Conservation (phyloP, 2,888 invertebrate genomes). For the Lasius platythorax region DNA sequence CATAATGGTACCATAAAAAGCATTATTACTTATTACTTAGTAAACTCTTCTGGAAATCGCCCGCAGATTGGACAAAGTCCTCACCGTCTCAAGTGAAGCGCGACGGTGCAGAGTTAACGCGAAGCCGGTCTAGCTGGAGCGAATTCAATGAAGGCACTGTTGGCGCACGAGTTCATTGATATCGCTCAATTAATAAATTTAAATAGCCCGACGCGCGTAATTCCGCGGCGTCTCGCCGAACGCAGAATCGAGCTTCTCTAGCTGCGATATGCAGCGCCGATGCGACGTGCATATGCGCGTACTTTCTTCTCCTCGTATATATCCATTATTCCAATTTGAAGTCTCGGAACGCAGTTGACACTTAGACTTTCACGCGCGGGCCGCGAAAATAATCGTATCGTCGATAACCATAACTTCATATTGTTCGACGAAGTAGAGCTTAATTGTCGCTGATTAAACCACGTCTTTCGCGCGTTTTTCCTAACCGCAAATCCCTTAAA, state of each 20-base stretch:
- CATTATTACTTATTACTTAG: background rate
- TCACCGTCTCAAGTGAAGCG: constrained; percentile 39
- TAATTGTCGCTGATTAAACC: background rate
- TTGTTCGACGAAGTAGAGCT: background rate
- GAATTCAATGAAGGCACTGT: constrained; percentile 85
- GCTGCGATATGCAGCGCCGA: constrained; percentile 21
- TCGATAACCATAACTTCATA: background rate
- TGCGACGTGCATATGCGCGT: background rate
- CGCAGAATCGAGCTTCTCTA: constrained; percentile 47
- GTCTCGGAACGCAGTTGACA: constrained; percentile 32
- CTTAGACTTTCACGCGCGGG: constrained; percentile 48
- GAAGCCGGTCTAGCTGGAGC: constrained; percentile 65
- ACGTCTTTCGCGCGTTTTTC: background rate
- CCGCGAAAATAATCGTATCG: background rate
- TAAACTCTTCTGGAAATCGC: background rate
- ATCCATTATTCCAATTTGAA: constrained; percentile 69
- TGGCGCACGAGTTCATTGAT: constrained; percentile 84
- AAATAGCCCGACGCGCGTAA: constrained; percentile 81
- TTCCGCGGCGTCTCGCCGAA: constrained; percentile 73
- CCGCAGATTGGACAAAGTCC: constrained; percentile 49
- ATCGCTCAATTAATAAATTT: constrained; percentile 84
- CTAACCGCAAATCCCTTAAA: background rate
- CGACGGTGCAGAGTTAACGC: constrained; percentile 62
- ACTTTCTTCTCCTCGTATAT: constrained; percentile 5
- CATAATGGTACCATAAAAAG: background rate